Percentiles rank a stretch among this genome's conserved stretches.
phyloP scores from a whole-genome alignment of 2,113 vertebrate species.

The Symphodus melops region DNA sequence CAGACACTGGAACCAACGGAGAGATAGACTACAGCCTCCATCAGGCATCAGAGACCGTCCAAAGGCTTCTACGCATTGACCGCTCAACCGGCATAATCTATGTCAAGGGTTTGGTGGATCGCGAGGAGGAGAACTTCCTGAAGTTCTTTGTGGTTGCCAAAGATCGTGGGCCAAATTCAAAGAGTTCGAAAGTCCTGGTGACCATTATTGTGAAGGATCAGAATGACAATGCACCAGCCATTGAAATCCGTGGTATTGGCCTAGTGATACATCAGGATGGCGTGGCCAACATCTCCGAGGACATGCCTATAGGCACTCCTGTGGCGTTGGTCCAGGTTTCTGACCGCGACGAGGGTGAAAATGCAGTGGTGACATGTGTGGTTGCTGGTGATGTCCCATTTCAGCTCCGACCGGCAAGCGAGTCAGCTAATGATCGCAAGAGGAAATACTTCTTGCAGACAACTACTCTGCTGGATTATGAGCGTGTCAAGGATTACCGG shows the following conservation, averaged over 20 bases:
- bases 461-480: conserved; percentile 92
- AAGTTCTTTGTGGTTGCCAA: conserved; percentile 93
- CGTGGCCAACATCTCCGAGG: conserved; percentile 96
- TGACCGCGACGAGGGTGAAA: conserved; percentile 95
- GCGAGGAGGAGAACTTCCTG: conserved; percentile 90
- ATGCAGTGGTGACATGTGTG: conserved; percentile 95
- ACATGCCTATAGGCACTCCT: conserved; percentile 92
- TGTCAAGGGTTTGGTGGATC: conserved; percentile 92
- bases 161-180: conserved; percentile 93
- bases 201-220: conserved; percentile 91
- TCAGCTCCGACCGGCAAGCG: conserved; percentile 92
- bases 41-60: conserved; percentile 89
- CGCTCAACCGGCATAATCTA: conserved; percentile 91
- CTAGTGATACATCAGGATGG: conserved; percentile 93
- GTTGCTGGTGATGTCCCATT: conserved; percentile 96
- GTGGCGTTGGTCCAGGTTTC: conserved; percentile 97
- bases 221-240: conserved; percentile 93
- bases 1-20: conserved; percentile 91
- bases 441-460: conserved; percentile 98
- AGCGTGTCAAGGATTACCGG: conserved; percentile 91
- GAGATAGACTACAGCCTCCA: conserved; percentile 95
- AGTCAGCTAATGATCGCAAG: conserved; percentile 92
- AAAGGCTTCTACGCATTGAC: conserved; percentile 92
- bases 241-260: conserved; percentile 95
- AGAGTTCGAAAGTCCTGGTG: conserved; percentile 90